phyloP scores from a whole-genome alignment of 2,113 vertebrate genomes.

The Phaetusa simplex region DNA sequence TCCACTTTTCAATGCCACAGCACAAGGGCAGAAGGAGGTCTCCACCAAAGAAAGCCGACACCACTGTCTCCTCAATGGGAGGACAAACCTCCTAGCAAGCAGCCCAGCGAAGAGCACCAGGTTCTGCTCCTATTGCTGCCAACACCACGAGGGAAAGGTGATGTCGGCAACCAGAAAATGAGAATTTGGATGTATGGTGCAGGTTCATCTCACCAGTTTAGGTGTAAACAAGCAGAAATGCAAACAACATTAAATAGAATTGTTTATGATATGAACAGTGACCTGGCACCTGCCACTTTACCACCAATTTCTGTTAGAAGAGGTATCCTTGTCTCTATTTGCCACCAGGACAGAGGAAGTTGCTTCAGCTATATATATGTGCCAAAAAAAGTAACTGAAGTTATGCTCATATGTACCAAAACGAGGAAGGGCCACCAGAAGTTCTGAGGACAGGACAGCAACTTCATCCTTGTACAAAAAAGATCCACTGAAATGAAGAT shows the following conservation, averaged over 20 bases:
- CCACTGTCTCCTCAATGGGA: background rate
- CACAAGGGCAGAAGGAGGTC: background rate
- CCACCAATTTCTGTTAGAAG: background rate
- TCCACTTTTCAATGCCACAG: background rate
- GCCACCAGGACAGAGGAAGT: background rate
- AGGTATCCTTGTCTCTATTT: background rate
- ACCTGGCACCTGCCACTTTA: background rate
- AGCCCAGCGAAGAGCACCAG: background rate
- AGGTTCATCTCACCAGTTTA: background rate
- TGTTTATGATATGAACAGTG: background rate
- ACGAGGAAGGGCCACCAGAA: background rate
- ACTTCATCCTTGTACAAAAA: background rate
- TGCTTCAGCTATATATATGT: background rate
- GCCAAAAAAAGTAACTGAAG: background rate
- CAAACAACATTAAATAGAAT: background rate
- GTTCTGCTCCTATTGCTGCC: background rate
- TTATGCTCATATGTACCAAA: background rate
- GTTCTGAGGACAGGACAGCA: background rate
- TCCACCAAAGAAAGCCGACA: background rate
- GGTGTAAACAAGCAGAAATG: background rate
- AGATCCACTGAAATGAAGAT: background rate
- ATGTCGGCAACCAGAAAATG: background rate
- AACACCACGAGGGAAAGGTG: background rate
- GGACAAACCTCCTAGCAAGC: background rate
- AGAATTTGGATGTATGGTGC: background rate